Evolutionary conservation across 2,888 invertebrate species (phyloP).

Genomic region (Luffia ferchaultella): DNA sequence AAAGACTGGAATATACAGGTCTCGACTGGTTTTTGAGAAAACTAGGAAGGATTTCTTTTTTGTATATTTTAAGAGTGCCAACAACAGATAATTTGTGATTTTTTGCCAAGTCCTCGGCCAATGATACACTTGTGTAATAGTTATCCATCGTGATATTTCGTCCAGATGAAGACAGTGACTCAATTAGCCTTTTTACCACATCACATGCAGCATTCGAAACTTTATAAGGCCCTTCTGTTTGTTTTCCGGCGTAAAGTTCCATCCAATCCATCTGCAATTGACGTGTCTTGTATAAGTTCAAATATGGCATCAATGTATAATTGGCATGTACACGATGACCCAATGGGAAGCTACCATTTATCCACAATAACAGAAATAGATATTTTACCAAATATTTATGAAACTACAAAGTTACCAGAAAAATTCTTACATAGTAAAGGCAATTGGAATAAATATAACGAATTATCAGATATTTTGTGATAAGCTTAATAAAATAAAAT

Average conservation of each 20-base stretch:
- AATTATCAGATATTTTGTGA: too few species aligned
- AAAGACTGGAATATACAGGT: conserved; percentile 12
- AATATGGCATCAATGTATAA: too few species aligned
- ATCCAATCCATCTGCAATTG: too few species aligned
- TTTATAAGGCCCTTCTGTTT: conserved; percentile 19
- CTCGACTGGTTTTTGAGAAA: not conserved
- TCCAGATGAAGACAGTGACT: conserved; percentile 20
- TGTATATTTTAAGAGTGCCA: conserved; percentile 11
- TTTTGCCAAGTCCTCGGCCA: conserved; percentile 16
- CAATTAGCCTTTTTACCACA: conserved; percentile 19
- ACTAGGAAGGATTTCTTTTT: conserved; percentile 16
- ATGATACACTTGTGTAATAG: conserved; percentile 22
- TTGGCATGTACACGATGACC: too few species aligned
- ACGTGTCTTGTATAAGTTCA: too few species aligned
- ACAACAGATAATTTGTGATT: conserved; percentile 16
- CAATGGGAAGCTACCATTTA: too few species aligned
- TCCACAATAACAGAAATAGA: too few species aligned
- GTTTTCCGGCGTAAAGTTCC: conserved; percentile 22
- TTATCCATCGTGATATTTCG: conserved; percentile 22
- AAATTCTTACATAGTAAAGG: too few species aligned
- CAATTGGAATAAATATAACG: too few species aligned
- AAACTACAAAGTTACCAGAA: too few species aligned
- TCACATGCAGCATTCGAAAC: conserved; percentile 19
- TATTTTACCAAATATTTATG: too few species aligned
- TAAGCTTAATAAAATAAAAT: too few species aligned